Evolutionary conservation across 2,888 invertebrate genomes (phyloP).

Genomic region (Monopis laevigella): DNA sequence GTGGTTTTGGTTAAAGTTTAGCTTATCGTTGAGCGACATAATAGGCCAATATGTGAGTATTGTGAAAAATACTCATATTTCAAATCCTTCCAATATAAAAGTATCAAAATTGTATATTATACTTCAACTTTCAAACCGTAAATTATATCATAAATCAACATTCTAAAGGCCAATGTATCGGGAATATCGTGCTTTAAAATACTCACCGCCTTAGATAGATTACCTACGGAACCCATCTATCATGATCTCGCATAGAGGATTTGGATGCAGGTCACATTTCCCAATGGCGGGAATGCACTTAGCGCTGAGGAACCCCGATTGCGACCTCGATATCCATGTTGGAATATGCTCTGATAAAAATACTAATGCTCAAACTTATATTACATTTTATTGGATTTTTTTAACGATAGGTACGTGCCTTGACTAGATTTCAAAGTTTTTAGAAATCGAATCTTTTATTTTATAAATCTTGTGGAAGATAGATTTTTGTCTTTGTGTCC

Average conservation of each 20-base stretch:
- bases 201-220: neutral
- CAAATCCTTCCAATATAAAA: too few relatives aligned
- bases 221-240: neutral
- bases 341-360: neutral
- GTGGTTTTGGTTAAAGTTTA: too few relatives aligned
- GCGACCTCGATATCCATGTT: neutral
- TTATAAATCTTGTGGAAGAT: too few relatives aligned
- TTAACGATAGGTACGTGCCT: neutral
- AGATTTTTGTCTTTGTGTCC: too few relatives aligned
- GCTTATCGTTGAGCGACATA: too few relatives aligned
- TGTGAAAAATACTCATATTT: too few relatives aligned
- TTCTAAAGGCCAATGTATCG: too few relatives aligned
- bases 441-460: too few relatives aligned
- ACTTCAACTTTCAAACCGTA: neutral
- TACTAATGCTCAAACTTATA: neutral
- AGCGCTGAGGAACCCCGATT: neutral
- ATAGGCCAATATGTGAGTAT: too few relatives aligned
- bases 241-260: neutral
- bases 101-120: neutral
- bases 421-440: too few relatives aligned
- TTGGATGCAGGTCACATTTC: neutral
- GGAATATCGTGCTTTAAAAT: neutral
- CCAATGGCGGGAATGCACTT: neutral
- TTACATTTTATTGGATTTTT: neutral
- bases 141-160: too few relatives aligned